Percentiles rank a stretch among this genome's conserved stretches.
These are phyloP conservation scores for Delichon dasypus DNA, from an alignment of 2,797 vertebrate species.

Conservation along the genomic window DNA sequence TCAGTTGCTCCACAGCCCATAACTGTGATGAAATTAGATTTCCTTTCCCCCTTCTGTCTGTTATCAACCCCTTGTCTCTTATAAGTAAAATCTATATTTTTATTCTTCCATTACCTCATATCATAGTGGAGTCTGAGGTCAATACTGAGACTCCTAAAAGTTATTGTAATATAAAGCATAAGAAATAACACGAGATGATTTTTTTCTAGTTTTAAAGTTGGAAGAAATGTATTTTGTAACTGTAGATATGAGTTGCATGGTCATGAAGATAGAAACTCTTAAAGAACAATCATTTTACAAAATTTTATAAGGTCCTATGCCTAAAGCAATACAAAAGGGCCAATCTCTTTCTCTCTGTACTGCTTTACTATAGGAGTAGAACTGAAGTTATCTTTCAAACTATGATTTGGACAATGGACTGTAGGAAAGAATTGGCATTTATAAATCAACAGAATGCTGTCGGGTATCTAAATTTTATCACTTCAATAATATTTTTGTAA, in stretches of 20 bases:
- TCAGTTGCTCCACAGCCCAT: not conserved
- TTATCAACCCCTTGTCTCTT: not conserved
- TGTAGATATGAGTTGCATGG: not conserved
- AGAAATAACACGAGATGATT: not conserved
- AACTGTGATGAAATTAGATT: not conserved
- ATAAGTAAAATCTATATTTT: not conserved
- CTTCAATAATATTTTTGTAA: not conserved
- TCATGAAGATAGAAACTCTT: not conserved
- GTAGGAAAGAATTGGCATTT: not conserved
- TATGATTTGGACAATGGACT: not conserved
- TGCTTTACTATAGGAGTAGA: not conserved
- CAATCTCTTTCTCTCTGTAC: not conserved
- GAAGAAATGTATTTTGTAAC: not conserved
- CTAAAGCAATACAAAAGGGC: not conserved
- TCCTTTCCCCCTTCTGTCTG: not conserved
- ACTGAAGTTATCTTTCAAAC: not conserved
- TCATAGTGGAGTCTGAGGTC: not conserved
- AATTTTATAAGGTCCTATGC: not conserved
- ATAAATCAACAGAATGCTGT: not conserved
- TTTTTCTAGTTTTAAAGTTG: not conserved
- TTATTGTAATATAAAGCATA: not conserved
- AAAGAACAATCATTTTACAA: not conserved
- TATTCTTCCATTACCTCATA: not conserved
- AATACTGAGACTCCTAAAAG: not conserved
- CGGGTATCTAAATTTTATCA: not conserved